A percentile compares a stretch with the other conserved stretches of the same genome.
Conservation (phyloP, 2,797 vertebrate species). For the Lerista edwardsae region DNA sequence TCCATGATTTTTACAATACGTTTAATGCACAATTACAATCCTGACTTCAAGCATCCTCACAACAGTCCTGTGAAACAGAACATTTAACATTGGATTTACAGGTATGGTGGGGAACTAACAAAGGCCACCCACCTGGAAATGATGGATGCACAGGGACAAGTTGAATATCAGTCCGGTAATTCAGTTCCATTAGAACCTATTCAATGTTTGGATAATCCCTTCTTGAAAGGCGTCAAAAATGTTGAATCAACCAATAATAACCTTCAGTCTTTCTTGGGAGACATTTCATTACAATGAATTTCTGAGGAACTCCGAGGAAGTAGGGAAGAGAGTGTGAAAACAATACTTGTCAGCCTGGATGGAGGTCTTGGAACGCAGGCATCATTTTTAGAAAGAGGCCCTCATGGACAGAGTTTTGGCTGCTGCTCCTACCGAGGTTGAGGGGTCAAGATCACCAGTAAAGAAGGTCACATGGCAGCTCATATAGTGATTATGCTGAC, state of each 20-base stretch:
- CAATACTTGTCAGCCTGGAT: no score
- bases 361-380: no score
- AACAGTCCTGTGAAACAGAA: background rate
- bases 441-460: background rate
- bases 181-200: background rate
- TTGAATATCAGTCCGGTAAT: background rate
- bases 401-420: no score
- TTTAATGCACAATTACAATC: background rate
- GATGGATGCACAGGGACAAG: background rate
- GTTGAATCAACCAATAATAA: background rate
- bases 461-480: background rate
- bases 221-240: background rate
- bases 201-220: background rate
- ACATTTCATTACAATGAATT: background rate
- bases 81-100: background rate
- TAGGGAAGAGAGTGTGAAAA: background rate
- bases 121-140: background rate
- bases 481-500: background rate
- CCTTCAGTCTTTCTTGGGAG: background rate
- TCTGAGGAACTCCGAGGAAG: background rate
- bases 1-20: background rate
- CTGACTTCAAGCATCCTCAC: background rate
- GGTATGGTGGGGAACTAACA: background rate
- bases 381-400: no score
- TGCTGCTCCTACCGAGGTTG: no score